phyloP scores from a whole-genome alignment of 2,888 invertebrate species.

The Artemia sinica region DNA sequence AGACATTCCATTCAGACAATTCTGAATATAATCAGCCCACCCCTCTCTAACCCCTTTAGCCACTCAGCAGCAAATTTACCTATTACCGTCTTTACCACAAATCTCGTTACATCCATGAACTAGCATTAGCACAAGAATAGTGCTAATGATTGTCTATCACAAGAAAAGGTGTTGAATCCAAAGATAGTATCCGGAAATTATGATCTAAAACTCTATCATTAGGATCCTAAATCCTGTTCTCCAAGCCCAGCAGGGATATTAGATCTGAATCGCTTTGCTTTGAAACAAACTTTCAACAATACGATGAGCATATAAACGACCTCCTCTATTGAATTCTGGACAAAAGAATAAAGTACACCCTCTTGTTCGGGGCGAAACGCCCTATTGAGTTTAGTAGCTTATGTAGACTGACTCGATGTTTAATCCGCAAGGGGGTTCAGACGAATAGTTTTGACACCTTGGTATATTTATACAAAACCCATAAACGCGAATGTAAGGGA shows the following conservation, averaged over 20 bases:
- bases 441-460: neutral
- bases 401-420: neutral
- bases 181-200: neutral
- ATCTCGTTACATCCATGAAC: conserved; percentile 6
- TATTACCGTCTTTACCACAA: conserved; percentile 4
- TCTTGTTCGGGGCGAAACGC: neutral
- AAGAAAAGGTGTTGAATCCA: conserved; percentile 5
- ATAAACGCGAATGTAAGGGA: no score
- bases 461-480: conserved; percentile 8
- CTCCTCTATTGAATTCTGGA: neutral
- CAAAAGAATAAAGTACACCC: conserved; percentile 10
- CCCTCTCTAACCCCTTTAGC: neutral
- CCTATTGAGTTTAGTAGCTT: conserved; percentile 6
- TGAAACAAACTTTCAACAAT: conserved; percentile 13
- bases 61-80: conserved; percentile 9
- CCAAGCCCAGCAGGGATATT: neutral
- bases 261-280: conserved; percentile 11
- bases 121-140: conserved; percentile 11
- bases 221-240: conserved; percentile 1
- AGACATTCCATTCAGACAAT: no score
- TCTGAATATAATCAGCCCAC: no score
- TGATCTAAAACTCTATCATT: conserved; percentile 11
- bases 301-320: conserved; percentile 10
- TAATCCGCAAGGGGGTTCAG: neutral
- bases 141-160: conserved; percentile 6